phyloP scores from a whole-genome alignment of 2,888 invertebrate species.

The Serripes groenlandicus region DNA sequence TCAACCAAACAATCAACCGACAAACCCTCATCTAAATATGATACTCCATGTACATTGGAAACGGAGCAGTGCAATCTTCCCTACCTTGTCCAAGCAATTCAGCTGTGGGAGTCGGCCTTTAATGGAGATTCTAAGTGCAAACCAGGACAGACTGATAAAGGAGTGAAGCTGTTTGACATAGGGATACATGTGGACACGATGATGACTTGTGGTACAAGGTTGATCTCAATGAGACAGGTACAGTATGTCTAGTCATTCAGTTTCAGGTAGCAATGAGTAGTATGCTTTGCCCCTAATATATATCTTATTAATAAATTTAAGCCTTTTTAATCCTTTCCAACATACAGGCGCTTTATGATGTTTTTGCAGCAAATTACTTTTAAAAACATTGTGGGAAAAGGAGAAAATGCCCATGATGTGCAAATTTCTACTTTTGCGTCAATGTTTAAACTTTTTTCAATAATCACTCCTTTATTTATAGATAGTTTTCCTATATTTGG shows the following conservation, averaged over 20 bases:
- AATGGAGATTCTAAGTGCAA: background rate
- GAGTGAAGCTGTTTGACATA: slow-evolving; percentile 11
- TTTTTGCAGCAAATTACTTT: background rate
- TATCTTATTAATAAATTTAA: no score
- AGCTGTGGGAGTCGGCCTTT: slow-evolving; percentile 62
- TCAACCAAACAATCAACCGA: background rate
- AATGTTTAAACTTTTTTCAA: no score
- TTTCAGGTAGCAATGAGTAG: no score
- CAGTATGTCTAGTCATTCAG: slow-evolving; percentile 35
- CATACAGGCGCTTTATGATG: no score
- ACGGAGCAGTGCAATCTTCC: slow-evolving; percentile 52
- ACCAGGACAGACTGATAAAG: background rate
- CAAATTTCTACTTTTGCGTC: background rate
- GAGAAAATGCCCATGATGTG: background rate
- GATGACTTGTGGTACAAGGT: slow-evolving; percentile 56
- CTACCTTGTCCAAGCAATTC: slow-evolving; percentile 63
- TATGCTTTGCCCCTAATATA: no score
- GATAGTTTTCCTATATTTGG: no score
- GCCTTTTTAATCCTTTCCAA: no score
- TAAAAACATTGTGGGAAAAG: background rate
- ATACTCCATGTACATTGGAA: slow-evolving; percentile 42
- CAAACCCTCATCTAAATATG: background rate
- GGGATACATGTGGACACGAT: slow-evolving; percentile 47
- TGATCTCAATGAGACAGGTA: slow-evolving; percentile 62
- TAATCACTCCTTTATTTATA: no score